phyloP scores from a whole-genome alignment of 2,797 vertebrate genomes.

The Chelonia mydas region DNA sequence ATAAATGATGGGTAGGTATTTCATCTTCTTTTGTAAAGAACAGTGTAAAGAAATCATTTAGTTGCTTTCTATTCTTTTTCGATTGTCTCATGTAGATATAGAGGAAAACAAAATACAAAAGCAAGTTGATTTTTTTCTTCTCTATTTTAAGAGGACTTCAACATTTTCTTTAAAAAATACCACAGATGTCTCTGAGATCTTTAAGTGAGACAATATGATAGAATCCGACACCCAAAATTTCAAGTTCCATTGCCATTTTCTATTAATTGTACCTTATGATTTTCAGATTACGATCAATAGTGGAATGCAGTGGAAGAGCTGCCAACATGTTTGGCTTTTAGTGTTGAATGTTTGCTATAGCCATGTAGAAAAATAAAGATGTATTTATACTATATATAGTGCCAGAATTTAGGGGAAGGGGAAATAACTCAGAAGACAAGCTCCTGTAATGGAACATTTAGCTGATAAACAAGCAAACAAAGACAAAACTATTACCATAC shows the following conservation, averaged over 20 bases:
- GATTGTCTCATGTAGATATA: neutral
- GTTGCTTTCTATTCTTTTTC: neutral
- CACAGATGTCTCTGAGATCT: constrained; percentile 12
- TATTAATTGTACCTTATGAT: constrained; percentile 18
- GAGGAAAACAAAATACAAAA: constrained; percentile 4
- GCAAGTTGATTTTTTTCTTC: neutral
- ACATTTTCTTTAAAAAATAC: neutral
- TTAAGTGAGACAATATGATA: neutral
- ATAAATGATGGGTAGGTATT: neutral
- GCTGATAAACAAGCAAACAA: constrained; percentile 20
- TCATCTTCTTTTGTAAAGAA: constrained; percentile 34
- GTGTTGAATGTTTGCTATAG: constrained; percentile 6
- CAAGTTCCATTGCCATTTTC: constrained; percentile 35
- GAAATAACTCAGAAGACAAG: constrained; percentile 23
- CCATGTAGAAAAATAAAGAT: constrained; percentile 39
- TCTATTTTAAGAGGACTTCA: neutral
- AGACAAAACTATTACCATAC: constrained; percentile 11
- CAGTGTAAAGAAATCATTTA: neutral
- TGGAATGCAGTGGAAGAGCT: constrained; percentile 9
- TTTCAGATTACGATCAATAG: neutral
- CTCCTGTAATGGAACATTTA: neutral
- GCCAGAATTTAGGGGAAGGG: constrained; percentile 15
- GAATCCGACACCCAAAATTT: constrained; percentile 16
- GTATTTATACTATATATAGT: neutral
- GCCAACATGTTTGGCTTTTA: neutral